Percentiles rank a stretch among this genome's conserved stretches.
These are phyloP conservation scores for Willowsia nigromaculata DNA, from an alignment of 2,888 invertebrate species.

Conservation along the genomic window DNA sequence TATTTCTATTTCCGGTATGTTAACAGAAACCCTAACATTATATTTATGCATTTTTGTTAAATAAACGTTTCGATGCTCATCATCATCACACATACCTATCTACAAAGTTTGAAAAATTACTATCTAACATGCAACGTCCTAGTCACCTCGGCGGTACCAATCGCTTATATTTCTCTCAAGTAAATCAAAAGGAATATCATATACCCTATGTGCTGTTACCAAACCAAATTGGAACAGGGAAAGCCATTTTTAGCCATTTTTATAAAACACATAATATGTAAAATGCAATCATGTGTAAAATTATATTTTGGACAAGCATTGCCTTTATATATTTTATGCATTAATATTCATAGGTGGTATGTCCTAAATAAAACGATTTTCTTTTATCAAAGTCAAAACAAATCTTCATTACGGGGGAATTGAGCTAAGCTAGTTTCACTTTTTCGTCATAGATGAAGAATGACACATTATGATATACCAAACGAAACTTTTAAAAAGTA, in stretches of 20 bases:
- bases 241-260: not conserved
- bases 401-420: too few relatives aligned
- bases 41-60: not conserved
- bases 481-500: too few relatives aligned
- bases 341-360: too few relatives aligned
- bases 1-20: not conserved
- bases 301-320: not conserved
- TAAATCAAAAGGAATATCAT: too few relatives aligned
- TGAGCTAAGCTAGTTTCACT: too few relatives aligned
- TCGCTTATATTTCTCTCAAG: not conserved
- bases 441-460: too few relatives aligned
- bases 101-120: slow-evolving; percentile 26
- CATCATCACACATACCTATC: not conserved
- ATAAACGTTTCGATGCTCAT: not conserved
- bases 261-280: not conserved
- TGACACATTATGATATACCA: too few relatives aligned
- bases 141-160: slow-evolving; percentile 13
- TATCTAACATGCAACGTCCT: slow-evolving; percentile 18
- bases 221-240: not conserved
- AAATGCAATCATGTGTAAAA: not conserved
- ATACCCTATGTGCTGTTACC: not conserved
- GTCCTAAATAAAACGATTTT: too few relatives aligned
- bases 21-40: too few relatives aligned
- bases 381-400: too few relatives aligned
- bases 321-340: not conserved